Evolutionary conservation across 2,888 invertebrate species (phyloP), one percentile per base, ranked within the genome.

Genomic region (Plagiodera versicolora): DNA sequence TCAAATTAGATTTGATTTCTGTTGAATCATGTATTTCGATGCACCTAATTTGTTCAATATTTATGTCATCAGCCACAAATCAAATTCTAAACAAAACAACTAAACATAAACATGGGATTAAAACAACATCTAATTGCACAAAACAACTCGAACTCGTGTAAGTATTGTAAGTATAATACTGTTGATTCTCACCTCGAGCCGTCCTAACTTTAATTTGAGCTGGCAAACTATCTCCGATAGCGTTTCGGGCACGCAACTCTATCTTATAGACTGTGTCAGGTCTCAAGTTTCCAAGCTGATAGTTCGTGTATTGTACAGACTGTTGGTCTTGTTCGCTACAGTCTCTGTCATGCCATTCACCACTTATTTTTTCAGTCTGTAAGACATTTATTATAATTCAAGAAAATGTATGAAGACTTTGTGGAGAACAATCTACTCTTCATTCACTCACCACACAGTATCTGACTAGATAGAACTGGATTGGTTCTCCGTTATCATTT

Each of bases 401-500:
- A 5, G 24, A 24, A 24, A 24, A 6, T 3, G 24, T 24, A 24
- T n/a, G 24, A 24, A 24, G 24, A 24, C 6, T 5, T 24, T 6
- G 3, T 24, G 24, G 4, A 24, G 6, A 24, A 24, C 24, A 5
- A 24, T 24, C 6, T 9, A 55, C 32, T 24, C n/a, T n/a, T n/a
- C n/a, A n/a, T 20, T 32, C 20, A 81, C 86, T 87, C 83, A 93
- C 92, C 76, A 89, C 87, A 78, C 93, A 94, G 79, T 89, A 92
- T 77, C 84, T 87, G 67, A 95, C 85, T 78, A 89, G 85, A 80
- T 94, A 95, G 78, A 84, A 84, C 75, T 92, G 90, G 74, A 95
- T 94, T 20, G 89, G 90, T 80, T 93, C 93, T 8, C 95, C 95
- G 80, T 95, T 95, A 76, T 95, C 91, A 53, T 89, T 88, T 0